Percentiles rank a stretch among this genome's conserved stretches.
These are phyloP conservation scores for Ceryle rudis DNA, from an alignment of 2,797 vertebrate species.

Conservation along the genomic window DNA sequence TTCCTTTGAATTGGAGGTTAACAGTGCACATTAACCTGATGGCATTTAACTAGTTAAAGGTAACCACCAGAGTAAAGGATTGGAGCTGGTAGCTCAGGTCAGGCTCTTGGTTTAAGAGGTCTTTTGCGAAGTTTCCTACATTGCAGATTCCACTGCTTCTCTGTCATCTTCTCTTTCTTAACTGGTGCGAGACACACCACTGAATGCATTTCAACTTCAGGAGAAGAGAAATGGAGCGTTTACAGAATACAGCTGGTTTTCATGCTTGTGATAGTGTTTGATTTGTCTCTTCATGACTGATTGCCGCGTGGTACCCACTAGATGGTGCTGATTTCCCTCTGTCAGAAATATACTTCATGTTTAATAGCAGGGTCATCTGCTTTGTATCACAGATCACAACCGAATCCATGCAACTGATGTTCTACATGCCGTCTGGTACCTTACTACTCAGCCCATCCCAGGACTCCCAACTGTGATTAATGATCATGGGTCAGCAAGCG, in stretches of 20 bases:
- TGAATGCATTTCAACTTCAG: neutral
- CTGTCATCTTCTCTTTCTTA: neutral
- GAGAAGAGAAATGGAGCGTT: neutral
- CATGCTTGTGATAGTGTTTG: neutral
- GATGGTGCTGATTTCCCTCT: constrained; percentile 67
- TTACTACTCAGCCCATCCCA: constrained; percentile 94
- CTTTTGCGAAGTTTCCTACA: neutral
- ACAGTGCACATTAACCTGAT: neutral
- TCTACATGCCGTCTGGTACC: constrained; percentile 97
- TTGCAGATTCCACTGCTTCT: neutral
- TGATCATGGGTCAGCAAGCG: constrained; percentile 89
- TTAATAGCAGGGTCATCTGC: neutral
- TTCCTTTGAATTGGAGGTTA: neutral
- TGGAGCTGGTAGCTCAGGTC: neutral
- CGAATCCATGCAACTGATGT: constrained; percentile 98
- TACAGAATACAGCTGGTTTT: neutral
- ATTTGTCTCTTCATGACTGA: neutral
- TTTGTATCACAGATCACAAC: constrained; percentile 90
- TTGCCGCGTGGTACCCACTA: constrained; percentile 43
- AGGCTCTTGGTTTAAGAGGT: neutral
- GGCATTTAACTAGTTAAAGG: neutral
- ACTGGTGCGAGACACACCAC: neutral
- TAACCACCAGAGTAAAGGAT: neutral
- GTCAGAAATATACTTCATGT: neutral
- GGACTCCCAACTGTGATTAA: constrained; percentile 88